Percentiles rank a stretch among this genome's conserved stretches.
Conservation (phyloP, 2,888 invertebrate genomes). For the Campoplex capitator region DNA sequence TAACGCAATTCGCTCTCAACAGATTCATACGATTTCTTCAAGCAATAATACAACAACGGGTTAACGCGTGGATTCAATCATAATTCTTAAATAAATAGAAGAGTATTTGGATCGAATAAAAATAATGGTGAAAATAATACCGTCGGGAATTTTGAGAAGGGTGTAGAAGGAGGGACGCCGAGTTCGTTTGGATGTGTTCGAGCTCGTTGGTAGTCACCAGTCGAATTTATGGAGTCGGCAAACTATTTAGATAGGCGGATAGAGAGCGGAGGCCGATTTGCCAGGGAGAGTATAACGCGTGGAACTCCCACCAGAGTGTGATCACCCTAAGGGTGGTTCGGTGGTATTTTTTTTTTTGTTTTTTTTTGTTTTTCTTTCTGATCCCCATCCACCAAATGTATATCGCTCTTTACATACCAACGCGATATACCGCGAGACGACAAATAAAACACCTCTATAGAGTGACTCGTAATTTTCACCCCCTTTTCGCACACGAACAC, state of each 20-base stretch:
- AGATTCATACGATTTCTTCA: background rate
- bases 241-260: constrained; percentile 82
- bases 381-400: constrained; percentile 38
- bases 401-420: constrained; percentile 51
- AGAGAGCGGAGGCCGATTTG: constrained; percentile 66
- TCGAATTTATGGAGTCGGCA: constrained; percentile 80
- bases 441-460: constrained; percentile 58
- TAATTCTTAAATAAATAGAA: background rate
- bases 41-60: background rate
- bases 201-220: constrained; percentile 71
- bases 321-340: constrained; percentile 59
- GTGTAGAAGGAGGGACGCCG: constrained; percentile 11
- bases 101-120: constrained; percentile 1
- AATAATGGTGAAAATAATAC: constrained; percentile 16
- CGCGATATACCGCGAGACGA: constrained; percentile 39
- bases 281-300: constrained; percentile 16
- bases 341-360: constrained; percentile 61
- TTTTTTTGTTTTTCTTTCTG: constrained; percentile 65
- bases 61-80: background rate
- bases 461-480: constrained; percentile 26
- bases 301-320: constrained; percentile 18
- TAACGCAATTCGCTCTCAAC: background rate
- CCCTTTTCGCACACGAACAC: background rate
- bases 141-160: constrained; percentile 6
- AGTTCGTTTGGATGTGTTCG: constrained; percentile 40